These are phyloP conservation scores for Fissipunctia ypsillon DNA, from an alignment of 2,888 invertebrate genomes.

Conservation along the genomic window DNA sequence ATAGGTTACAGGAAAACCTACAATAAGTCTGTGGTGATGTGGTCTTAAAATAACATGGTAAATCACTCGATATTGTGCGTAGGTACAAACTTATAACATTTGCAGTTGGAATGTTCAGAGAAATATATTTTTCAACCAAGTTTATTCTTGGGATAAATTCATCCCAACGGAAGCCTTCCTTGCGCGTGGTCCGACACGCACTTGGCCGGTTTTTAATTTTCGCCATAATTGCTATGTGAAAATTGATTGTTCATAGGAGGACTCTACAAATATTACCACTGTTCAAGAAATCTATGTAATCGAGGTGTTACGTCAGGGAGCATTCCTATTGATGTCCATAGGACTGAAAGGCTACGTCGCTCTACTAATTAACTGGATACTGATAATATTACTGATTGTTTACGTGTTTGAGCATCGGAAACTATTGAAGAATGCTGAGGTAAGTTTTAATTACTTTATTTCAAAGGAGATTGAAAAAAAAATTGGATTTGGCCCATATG, in stretches of 20 bases:
- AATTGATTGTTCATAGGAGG: conserved; percentile 21
- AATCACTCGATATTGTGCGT: no score
- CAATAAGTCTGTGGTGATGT: no score
- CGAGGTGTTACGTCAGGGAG: conserved; percentile 75
- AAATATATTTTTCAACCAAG: no score
- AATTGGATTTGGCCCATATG: background rate
- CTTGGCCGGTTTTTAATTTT: background rate
- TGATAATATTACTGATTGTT: conserved; percentile 71
- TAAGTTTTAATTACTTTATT: conserved; percentile 53
- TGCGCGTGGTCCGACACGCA: no score
- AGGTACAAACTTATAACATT: no score
- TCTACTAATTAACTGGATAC: conserved; percentile 71
- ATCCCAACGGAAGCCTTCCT: no score
- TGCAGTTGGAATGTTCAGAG: no score
- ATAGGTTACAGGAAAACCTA: no score
- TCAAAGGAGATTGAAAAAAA: background rate
- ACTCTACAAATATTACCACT: no score
- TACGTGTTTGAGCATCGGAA: conserved; percentile 68
- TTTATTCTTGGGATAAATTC: no score
- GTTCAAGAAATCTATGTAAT: conserved; percentile 47
- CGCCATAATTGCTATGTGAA: background rate
- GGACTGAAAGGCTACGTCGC: conserved; percentile 77
- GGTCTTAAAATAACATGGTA: no score
- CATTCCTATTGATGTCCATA: conserved; percentile 76
- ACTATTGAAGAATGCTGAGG: conserved; percentile 68